Conservation (phyloP, 2,113 vertebrate genomes). For the Caranx ignobilis region DNA sequence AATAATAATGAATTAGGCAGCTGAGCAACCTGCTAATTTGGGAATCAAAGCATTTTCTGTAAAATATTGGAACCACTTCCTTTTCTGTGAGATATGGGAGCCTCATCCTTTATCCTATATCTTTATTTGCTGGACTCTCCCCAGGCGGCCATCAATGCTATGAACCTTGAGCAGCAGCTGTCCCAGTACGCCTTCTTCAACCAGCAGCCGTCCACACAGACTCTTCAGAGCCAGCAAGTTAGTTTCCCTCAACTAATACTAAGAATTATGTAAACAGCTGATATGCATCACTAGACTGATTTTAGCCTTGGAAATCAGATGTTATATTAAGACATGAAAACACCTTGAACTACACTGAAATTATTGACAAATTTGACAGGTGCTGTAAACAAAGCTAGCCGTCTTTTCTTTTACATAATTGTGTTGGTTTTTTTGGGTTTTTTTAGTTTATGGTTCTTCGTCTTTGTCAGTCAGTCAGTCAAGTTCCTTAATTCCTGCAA, state of each 20-base stretch:
- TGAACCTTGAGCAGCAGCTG: constrained; percentile 93
- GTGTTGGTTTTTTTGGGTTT: too few relatives aligned
- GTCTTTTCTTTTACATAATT: too few relatives aligned
- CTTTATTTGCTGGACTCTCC: constrained; percentile 1
- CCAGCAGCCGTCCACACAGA: constrained; percentile 87
- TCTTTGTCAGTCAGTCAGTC: too few relatives aligned
- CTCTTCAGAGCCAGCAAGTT: constrained; percentile 84
- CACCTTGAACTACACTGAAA: not conserved
- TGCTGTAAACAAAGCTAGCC: not conserved
- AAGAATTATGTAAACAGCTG: not conserved
- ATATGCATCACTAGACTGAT: not conserved
- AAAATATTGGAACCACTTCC: not conserved
- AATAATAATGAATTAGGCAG: not conserved
- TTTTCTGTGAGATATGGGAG: not conserved
- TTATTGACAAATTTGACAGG: not conserved
- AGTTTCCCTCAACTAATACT: constrained; percentile 48
- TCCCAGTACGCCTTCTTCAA: constrained; percentile 91
- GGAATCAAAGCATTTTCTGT: not conserved
- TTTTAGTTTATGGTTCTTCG: too few relatives aligned
- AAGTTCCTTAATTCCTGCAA: too few relatives aligned
- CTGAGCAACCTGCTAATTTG: not conserved
- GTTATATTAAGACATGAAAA: not conserved
- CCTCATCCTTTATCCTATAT: not conserved
- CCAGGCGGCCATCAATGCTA: constrained; percentile 90
- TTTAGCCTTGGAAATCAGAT: not conserved